Conservation (phyloP, 2,113 vertebrate species). For the Acinonyx jubatus region DNA sequence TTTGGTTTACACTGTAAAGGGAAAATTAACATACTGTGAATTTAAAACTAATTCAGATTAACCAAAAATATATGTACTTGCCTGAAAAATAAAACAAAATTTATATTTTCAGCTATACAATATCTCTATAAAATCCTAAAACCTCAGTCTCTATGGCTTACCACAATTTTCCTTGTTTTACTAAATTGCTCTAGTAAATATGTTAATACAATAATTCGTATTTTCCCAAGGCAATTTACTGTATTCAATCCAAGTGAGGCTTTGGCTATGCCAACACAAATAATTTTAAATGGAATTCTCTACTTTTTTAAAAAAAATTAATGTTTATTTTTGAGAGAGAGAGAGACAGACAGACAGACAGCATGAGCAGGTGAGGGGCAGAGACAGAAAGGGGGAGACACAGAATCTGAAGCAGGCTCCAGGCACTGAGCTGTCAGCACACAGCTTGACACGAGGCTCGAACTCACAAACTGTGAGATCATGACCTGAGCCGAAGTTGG, state of each 20-base stretch:
- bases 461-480: too few relatives aligned
- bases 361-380: too few relatives aligned
- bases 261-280: not conserved
- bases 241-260: not conserved
- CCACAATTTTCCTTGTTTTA: not conserved
- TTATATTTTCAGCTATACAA: not conserved
- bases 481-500: too few relatives aligned
- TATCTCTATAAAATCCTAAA: not conserved
- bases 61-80: not conserved
- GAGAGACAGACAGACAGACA: too few relatives aligned
- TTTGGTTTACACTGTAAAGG: not conserved
- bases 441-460: too few relatives aligned
- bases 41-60: not conserved
- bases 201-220: not conserved
- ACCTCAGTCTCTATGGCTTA: not conserved
- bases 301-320: not conserved
- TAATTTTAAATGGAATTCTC: not conserved
- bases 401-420: too few relatives aligned
- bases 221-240: not conserved
- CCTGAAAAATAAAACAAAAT: not conserved
- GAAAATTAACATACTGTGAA: not conserved
- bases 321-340: too few relatives aligned
- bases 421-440: too few relatives aligned
- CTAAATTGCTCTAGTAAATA: not conserved
- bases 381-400: too few relatives aligned